Percentiles rank a stretch among this genome's conserved stretches.
Conservation (phyloP, 2,113 vertebrate genomes). For the Ellobius talpinus region DNA sequence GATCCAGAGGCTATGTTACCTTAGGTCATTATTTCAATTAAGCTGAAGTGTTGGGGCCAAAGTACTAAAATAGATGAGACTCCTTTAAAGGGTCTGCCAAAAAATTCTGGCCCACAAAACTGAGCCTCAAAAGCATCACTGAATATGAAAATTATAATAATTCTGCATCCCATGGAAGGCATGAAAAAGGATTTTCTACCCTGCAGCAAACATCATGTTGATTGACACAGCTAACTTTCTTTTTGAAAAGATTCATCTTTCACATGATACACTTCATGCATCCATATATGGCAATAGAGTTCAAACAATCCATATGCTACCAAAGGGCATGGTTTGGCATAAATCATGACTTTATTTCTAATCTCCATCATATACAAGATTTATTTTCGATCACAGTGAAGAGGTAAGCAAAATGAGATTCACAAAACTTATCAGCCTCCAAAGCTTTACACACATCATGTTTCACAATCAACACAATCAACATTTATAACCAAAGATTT, state of each 20-base stretch:
- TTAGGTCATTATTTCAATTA: not conserved
- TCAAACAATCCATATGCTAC: constrained; percentile 73
- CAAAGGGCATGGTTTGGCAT: constrained; percentile 57
- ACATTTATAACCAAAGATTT: constrained; percentile 23
- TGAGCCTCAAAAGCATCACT: not conserved
- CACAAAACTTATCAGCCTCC: constrained; percentile 61
- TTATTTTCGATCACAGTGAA: constrained; percentile 60
- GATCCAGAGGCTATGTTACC: not conserved
- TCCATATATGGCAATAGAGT: not conserved
- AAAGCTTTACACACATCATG: constrained; percentile 56
- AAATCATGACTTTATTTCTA: constrained; percentile 33
- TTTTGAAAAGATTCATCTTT: constrained; percentile 28
- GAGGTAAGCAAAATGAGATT: constrained; percentile 38
- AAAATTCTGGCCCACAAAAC: not conserved
- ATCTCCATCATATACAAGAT: constrained; percentile 55
- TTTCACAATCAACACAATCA: constrained; percentile 60
- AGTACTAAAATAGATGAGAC: not conserved
- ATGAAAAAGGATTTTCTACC: not conserved
- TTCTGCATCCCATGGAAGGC: not conserved
- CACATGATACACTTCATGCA: constrained; percentile 56
- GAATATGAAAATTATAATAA: constrained; percentile 37
- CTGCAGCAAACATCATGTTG: not conserved
- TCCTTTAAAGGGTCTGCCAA: constrained; percentile 16
- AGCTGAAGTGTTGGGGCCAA: not conserved
- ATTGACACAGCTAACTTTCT: constrained; percentile 43